Evolutionary conservation across 2,888 invertebrate genomes (phyloP).

Genomic region (Melieria omissa): DNA sequence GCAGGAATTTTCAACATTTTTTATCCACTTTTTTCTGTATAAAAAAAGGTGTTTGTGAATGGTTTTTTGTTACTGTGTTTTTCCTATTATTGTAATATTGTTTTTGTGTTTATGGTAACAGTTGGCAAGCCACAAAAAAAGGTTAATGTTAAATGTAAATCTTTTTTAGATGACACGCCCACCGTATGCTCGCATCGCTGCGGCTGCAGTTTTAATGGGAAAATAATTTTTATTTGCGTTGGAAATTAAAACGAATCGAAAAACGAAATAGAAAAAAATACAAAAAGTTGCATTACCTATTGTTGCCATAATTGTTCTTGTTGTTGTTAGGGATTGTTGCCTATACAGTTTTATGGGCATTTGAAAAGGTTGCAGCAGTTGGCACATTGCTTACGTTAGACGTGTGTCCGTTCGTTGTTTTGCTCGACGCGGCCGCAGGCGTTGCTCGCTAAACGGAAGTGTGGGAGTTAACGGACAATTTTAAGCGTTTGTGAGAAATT

Average conservation of each 20-base stretch:
- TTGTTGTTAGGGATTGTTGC: background rate
- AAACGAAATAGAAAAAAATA: background rate
- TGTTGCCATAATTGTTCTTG: background rate
- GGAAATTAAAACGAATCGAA: constrained; percentile 12
- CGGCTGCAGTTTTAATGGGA: constrained; percentile 25
- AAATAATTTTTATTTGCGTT: constrained; percentile 36
- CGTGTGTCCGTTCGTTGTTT: no score
- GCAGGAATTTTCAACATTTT: background rate
- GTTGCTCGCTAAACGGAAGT: constrained; percentile 14
- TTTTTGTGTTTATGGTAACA: constrained; percentile 2
- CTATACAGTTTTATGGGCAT: background rate
- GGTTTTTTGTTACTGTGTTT: constrained; percentile 33
- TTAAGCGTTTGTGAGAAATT: constrained; percentile 8
- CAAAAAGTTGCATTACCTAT: background rate
- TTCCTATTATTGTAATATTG: constrained; percentile 10
- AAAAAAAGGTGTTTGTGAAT: constrained; percentile 12
- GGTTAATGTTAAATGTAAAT: constrained; percentile 29
- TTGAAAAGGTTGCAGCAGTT: no score
- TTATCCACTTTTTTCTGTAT: constrained; percentile 6
- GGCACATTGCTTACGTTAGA: no score
- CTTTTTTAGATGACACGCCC: constrained; percentile 27
- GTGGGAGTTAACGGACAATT: constrained; percentile 28
- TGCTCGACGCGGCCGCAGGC: background rate
- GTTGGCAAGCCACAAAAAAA: background rate
- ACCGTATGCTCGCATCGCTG: constrained; percentile 11